Evolutionary conservation across 2,113 vertebrate genomes (phyloP), one percentile per base, ranked within the genome.

Genomic region (Trogon melanurus): DNA sequence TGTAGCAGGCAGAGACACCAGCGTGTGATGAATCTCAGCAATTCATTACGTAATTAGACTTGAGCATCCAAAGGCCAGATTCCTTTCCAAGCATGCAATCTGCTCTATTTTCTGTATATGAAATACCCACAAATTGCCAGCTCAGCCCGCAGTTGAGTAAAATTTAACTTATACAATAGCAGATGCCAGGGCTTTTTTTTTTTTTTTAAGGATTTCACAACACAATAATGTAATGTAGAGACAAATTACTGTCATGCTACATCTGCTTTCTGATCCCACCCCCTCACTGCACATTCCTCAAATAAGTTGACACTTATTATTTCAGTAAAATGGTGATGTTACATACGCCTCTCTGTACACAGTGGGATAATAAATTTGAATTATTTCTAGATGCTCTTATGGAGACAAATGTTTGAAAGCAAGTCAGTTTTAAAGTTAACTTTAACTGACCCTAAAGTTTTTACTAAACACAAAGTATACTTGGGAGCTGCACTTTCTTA

Each of bases 301-400:
- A 48, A 93, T 88, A 96, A 90, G 54, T 8, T 94, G 95, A 94
- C 48, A 56, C 10, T 10, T 91, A 80, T 85, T 90, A 90, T 91
- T 88, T 88, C 85, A 67, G 93, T 90, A 21, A 66, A 90, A 83
- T 0, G 4, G 64, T 86, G 76, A 61, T 95, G 61, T 86, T 96
- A 83, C 82, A 88, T 93, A 94, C 60, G 92, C 95, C 92, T 96
- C 95, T 62, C 57, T 86, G 82, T 91, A 96, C 57, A 91, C n/a
- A 69, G 79, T 91, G 75, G 90, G 90, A 95, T 94, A 80, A 96
- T 62, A 93, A 54, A 91, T 75, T 25, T 73, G 47, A 83, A 83
- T 92, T 94, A 84, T 93, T 94, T 88, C 88, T 92, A 71, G 73
- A 72, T 83, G 75, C 79, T 90, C 17, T 92, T 65, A 92, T 86